phyloP scores from a whole-genome alignment of 2,113 vertebrate genomes.

The Callaeas wilsoni region DNA sequence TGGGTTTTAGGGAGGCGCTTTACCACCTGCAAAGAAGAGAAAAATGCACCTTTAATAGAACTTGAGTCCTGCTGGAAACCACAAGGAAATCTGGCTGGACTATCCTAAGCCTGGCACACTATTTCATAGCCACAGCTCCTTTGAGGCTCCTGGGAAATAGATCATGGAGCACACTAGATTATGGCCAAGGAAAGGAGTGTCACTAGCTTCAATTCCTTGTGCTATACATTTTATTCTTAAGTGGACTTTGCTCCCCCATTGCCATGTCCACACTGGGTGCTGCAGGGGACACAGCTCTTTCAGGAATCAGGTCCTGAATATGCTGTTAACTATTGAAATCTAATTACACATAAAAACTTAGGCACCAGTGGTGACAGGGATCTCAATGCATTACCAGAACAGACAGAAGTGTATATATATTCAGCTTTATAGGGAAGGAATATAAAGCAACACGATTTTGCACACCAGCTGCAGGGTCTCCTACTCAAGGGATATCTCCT shows the following conservation, averaged over 20 bases:
- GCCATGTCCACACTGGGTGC: background rate
- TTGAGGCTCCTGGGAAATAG: background rate
- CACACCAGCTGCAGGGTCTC: background rate
- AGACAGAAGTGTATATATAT: background rate
- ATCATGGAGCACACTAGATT: background rate
- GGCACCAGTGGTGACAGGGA: background rate
- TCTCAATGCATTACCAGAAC: background rate
- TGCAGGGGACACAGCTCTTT: background rate
- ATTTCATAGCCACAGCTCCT: background rate
- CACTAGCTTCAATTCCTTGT: background rate
- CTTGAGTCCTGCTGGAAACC: background rate
- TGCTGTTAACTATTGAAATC: background rate
- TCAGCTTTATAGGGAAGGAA: background rate
- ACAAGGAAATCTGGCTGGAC: background rate
- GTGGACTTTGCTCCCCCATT: background rate
- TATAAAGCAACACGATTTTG: background rate
- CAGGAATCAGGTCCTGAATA: background rate
- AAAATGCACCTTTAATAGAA: background rate
- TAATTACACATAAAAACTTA: background rate
- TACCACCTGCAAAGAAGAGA: slow-evolving; percentile 75
- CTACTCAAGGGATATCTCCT: background rate
- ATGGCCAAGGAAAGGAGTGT: background rate
- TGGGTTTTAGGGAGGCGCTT: slow-evolving; percentile 91
- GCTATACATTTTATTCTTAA: background rate
- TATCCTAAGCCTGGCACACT: background rate